Percentiles rank a stretch among this genome's conserved stretches.
Evolutionary conservation across 2,888 invertebrate species (phyloP).

Genomic region (Tipula unca): DNA sequence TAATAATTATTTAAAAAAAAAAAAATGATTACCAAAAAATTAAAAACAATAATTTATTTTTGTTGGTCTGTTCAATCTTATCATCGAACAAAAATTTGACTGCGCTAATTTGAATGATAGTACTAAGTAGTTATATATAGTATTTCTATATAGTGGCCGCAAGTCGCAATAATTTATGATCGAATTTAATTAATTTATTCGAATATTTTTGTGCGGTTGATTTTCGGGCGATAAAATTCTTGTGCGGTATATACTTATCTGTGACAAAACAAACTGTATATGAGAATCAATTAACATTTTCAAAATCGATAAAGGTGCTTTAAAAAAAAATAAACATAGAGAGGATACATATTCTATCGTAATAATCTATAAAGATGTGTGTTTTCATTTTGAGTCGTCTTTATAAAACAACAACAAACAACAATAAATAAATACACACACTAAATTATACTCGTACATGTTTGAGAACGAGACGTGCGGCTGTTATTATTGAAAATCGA

Average conservation of each 20-base stretch:
- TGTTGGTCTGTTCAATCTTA: not conserved
- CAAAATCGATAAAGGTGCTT: not conserved
- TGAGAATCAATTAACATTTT: not conserved
- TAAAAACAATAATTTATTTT: not conserved
- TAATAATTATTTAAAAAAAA: not conserved
- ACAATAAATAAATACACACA: not conserved
- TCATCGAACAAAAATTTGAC: not conserved
- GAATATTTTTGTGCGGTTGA: not conserved
- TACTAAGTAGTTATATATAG: not conserved
- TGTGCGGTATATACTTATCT: not conserved
- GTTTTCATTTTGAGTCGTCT: not conserved
- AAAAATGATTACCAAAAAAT: slow-evolving; percentile 2
- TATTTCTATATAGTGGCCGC: not conserved
- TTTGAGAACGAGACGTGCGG: not conserved
- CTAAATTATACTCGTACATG: not conserved
- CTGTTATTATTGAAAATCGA: not conserved
- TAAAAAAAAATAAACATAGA: not conserved
- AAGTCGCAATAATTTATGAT: not conserved
- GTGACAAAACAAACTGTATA: not conserved
- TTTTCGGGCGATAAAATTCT: not conserved
- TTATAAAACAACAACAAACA: not conserved
- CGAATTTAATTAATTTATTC: not conserved
- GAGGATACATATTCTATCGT: too few species aligned
- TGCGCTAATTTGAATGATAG: not conserved
- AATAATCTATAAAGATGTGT: not conserved